Conservation (phyloP, 2,113 vertebrate genomes). For the Paracanthobrama guichenoti region DNA sequence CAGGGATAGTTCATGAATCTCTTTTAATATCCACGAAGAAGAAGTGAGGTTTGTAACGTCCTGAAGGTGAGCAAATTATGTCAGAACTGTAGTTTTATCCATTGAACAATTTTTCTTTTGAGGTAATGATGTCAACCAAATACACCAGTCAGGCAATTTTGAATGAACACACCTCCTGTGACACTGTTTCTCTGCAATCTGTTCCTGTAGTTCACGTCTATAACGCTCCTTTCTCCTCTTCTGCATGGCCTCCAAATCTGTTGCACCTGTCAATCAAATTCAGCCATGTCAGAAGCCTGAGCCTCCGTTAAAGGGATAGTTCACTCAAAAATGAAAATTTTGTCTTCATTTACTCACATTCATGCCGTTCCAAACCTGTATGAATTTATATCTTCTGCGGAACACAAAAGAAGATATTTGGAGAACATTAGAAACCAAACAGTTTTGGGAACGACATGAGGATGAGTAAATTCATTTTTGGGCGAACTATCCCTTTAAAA, state of each 20-base stretch:
- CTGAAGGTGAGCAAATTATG: neutral
- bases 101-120: neutral
- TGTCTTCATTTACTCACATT: neutral
- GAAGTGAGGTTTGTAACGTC: neutral
- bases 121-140: neutral
- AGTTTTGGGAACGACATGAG: no score
- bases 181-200: slow-evolving; percentile 87
- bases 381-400: neutral
- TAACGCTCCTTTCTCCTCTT: slow-evolving; percentile 86
- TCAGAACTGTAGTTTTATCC: neutral
- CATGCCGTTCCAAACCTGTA: neutral
- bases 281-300: neutral
- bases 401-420: neutral
- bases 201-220: slow-evolving; percentile 84
- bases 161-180: slow-evolving; percentile 80
- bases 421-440: neutral
- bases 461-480: neutral
- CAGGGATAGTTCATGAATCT: neutral
- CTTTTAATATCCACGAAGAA: neutral
- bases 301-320: neutral
- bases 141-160: neutral
- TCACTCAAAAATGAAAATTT: neutral
- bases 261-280: slow-evolving; percentile 68
- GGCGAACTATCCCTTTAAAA: neutral
- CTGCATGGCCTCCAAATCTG: slow-evolving; percentile 68